phyloP scores from a whole-genome alignment of 2,113 vertebrate genomes.

The Alethe diademata region DNA sequence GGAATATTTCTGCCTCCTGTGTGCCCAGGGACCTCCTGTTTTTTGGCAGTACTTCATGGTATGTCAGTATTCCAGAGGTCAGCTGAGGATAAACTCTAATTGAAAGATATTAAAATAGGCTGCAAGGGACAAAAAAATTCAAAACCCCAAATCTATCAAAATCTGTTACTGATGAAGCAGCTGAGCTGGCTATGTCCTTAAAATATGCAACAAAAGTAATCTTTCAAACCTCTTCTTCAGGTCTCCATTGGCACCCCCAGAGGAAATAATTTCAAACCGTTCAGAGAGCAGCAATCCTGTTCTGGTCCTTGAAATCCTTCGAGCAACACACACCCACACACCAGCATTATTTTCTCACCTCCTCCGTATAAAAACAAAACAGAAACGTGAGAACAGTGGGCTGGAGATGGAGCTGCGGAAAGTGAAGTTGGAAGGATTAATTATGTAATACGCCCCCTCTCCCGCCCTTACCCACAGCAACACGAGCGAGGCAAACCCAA shows the following conservation, averaged over 20 bases:
- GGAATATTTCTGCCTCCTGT: neutral
- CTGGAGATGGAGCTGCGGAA: constrained; percentile 1
- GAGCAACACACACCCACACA: constrained; percentile 11
- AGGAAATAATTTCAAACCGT: neutral
- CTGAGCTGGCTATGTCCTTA: neutral
- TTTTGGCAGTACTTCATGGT: neutral
- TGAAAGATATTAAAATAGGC: neutral
- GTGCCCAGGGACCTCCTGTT: neutral
- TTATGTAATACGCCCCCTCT: constrained; percentile 50
- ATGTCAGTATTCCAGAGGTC: neutral
- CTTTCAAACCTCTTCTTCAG: neutral
- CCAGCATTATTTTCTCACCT: constrained; percentile 43
- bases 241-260: neutral
- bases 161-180: neutral
- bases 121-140: neutral
- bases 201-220: constrained; percentile 5
- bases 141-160: constrained; percentile 6
- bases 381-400: constrained; percentile 47
- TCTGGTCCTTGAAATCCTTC: constrained; percentile 29
- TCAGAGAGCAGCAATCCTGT: neutral
- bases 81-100: constrained; percentile 18
- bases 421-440: constrained; percentile 42
- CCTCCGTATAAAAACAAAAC: constrained; percentile 28
- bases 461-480: constrained; percentile 28
- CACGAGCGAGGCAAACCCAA: constrained; percentile 16